Base-by-base conservation (phyloP, 2,888 invertebrate genomes). In the Oxyscelio sp. region DNA sequence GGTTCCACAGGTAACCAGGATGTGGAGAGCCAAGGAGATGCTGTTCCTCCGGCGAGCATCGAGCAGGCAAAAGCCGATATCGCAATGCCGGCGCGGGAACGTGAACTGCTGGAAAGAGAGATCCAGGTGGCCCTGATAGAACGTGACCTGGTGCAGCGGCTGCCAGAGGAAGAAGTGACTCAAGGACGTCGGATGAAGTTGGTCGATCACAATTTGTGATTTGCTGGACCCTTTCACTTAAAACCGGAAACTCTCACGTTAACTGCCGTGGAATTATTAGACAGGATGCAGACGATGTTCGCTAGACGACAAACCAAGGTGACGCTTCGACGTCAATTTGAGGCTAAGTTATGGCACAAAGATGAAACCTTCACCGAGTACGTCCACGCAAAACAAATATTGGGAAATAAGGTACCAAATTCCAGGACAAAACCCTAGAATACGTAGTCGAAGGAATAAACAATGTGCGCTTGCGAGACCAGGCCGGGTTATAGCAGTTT, bases 301-400 rank as follows among this genome's bases (percentile, higher is more conserved):
- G 34, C 34, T 34, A 34, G 11, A 5, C 34, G 34, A 11, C 34
- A 34, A 34, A 9, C 34, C 11, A 34, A 9, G 34, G 34, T 34
- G 34, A 34, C 34, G 11, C 34, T 5, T 34, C 34, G 34, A 34
- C 34, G 34, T 34, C 34, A 34, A 34, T 56, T 17, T n/a, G 56
- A 56, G 24, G 31, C 31, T 4, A 56, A 15, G 19, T 17, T 19
- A 6, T 56, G 56, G 56, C 31, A 11, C 9, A 56, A 56, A 15
- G 56, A 17, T 8, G 56, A 56, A 56, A 56, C 31, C 19, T 56
- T 56, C 34, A 15, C 56, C 8, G 56, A 56, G 15, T 56, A 56
- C 4, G 56, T 56, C 3, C 31, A 56, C 5, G 31, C 31, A n/a
- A 31, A 56, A 4, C 31, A 15, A 8, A 56, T 56, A 17, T 31